Evolutionary conservation across 2,888 invertebrate species (phyloP), one percentile per base, ranked within the genome.

Genomic region (Kuschelorhynchus macadamiae): DNA sequence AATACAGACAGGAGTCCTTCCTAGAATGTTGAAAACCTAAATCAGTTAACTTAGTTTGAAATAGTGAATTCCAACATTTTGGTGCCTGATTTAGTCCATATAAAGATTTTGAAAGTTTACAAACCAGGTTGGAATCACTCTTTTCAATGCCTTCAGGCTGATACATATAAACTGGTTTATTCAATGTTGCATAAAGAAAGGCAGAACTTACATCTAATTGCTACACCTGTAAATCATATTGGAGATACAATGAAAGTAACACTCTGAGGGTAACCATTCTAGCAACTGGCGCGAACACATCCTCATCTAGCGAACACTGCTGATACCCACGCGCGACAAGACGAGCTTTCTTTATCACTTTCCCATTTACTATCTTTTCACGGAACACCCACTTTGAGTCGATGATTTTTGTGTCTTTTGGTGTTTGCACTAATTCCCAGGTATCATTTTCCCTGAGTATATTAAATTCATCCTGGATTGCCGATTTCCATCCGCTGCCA

Each of bases 331-430:
- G 12, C n/a, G 62, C 67, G 5, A 67, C 56, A 30, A 68, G 41
- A 21, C 68, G 33, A n/a, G n/a, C n/a, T n/a, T n/a, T n/a, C n/a
- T n/a, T n/a, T n/a, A n/a, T n/a, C n/a, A n/a, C n/a, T n/a, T n/a
- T n/a, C n/a, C n/a, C n/a, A n/a, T 67, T n/a, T 70, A 57, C 17
- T 42, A 70, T n/a, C 72, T 72, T 52, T 64, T 75, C 25, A 25
- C 25, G 25, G 7, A 25, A 25, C 25, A 25, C 25, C 25, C 25
- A 25, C 25, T 25, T 25, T 25, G 25, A 25, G 25, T 25, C n/a
- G n/a, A 25, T 25, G 3, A 25, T 25, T 25, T 25, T 25, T 25
- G 7, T 25, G 25, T 25, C 7, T 25, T 25, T 7, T 5, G 25
- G 25, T 5, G 25, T 3, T 25, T 5, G 25, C 3, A 25, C 25